Base-by-base conservation (phyloP, 2,113 vertebrate species). In the Mesembrinibis cayennensis region DNA sequence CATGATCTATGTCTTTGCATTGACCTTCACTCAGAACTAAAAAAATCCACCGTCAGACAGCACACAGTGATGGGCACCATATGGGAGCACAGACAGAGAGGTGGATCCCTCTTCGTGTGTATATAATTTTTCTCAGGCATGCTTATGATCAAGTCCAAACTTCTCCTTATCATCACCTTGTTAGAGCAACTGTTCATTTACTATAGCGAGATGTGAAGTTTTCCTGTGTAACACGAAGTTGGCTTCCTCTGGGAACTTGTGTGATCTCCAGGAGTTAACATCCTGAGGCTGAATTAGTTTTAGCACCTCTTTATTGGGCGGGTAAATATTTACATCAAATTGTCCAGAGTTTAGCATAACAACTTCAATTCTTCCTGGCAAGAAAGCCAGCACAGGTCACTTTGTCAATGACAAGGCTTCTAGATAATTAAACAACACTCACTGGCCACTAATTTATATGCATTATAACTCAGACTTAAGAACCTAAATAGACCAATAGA, bases 341-440 rank as follows among this genome's bases (percentile, higher is more conserved):
- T 92, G 94, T 94, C 86, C 94, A 96, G 82, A 87, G 82, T 92
- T 96, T 76, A 97, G 49, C 49, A 87, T 95, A 96, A 97, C 93
- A 97, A 49, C 80, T 96, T 92, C 93, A 96, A 82, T 62, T 87
- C 93, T 82, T 93, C 70, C 93, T 94, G 92, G 88, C 96, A 84
- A 90, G 95, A 94, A 83, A 97, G 63, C 30, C 76, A 87, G 76
- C 76, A 69, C 67, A 76, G 89, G 84, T 93, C 93, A 85, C 72
- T 92, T 90, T 76, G 76, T 93, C 90, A 93, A 12, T 89, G 93
- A 81, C 94, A 92, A 95, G 80, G 82, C 82, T 94, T 96, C 87
- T 77, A 87, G 56, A 95, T 89, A 82, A 96, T 95, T 97, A 95
- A 96, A 96, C 93, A 97, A 96, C 95, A 94, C 95, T 97, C 96